Evolutionary conservation across 2,888 invertebrate species (phyloP).

Genomic region (Tortricodes alternella): DNA sequence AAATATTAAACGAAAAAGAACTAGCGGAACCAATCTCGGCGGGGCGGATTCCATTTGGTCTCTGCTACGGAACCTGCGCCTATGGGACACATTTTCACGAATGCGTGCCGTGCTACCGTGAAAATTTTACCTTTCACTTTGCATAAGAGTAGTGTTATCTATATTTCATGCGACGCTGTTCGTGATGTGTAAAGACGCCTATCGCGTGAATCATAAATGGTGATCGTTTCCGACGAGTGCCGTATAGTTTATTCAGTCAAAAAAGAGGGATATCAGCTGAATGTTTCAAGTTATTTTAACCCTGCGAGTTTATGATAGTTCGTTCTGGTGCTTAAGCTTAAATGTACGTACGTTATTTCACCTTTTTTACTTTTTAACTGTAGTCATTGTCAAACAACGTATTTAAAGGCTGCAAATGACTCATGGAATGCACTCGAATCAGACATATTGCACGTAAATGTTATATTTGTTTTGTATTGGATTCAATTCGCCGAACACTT

Average conservation of each 20-base stretch:
- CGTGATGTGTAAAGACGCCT: constrained; percentile 66
- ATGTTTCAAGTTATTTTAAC: constrained; percentile 4
- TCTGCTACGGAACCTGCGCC: constrained; percentile 53
- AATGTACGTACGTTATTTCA: not conserved
- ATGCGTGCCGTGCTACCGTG: constrained; percentile 61
- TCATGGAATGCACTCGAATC: constrained; percentile 21
- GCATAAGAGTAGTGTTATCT: constrained; percentile 70
- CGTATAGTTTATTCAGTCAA: constrained; percentile 57
- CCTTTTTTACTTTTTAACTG: not conserved
- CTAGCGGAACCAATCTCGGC: constrained; percentile 72
- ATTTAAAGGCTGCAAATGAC: constrained; percentile 14
- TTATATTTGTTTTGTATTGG: constrained; percentile 54
- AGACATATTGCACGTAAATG: constrained; percentile 34
- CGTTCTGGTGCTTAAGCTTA: not conserved
- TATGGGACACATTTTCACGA: constrained; percentile 62
- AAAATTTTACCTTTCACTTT: constrained; percentile 70
- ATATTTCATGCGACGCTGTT: constrained; percentile 65
- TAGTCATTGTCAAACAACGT: too few relatives aligned
- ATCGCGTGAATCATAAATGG: constrained; percentile 74
- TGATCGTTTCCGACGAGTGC: constrained; percentile 63
- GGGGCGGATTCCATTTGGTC: constrained; percentile 67
- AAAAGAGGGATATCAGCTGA: constrained; percentile 34
- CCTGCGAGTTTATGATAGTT: not conserved
- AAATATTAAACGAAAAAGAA: constrained; percentile 77
- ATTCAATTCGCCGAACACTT: constrained; percentile 67